phyloP scores from a whole-genome alignment of 2,888 invertebrate species.

The Eupithecia vulgata region DNA sequence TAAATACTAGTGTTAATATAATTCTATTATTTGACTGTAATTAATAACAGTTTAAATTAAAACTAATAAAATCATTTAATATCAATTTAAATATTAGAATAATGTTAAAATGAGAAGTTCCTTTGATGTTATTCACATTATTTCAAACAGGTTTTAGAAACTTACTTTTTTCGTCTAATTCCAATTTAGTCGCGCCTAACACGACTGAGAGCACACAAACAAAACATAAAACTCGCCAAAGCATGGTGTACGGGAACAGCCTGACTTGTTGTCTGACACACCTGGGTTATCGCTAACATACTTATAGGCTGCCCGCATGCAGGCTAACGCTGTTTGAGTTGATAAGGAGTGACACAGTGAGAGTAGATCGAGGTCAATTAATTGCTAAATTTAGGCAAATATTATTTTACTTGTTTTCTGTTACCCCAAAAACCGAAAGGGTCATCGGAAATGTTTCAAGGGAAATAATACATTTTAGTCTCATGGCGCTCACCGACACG shows the following conservation, averaged over 20 bases:
- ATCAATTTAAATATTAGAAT: neutral
- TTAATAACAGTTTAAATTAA: neutral
- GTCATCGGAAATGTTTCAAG: too few relatives aligned
- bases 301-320: conserved; percentile 40
- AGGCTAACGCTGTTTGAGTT: conserved; percentile 36
- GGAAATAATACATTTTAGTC: too few relatives aligned
- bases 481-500: too few relatives aligned
- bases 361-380: conserved; percentile 8
- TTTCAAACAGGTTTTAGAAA: neutral
- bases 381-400: neutral
- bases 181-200: conserved; percentile 14
- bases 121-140: neutral
- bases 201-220: conserved; percentile 18
- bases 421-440: neutral
- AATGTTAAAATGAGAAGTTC: too few relatives aligned
- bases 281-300: conserved; percentile 35
- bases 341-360: conserved; percentile 31
- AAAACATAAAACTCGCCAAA: conserved; percentile 31
- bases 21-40: too few relatives aligned
- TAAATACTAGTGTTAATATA: too few relatives aligned
- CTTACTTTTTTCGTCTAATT: conserved; percentile 21
- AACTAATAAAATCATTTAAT: neutral
- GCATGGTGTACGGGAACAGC: conserved; percentile 31
- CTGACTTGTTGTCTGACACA: conserved; percentile 28
- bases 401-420: neutral